phyloP scores from a whole-genome alignment of 1,140 invertebrate genomes.

The Drosophila elegans region DNA sequence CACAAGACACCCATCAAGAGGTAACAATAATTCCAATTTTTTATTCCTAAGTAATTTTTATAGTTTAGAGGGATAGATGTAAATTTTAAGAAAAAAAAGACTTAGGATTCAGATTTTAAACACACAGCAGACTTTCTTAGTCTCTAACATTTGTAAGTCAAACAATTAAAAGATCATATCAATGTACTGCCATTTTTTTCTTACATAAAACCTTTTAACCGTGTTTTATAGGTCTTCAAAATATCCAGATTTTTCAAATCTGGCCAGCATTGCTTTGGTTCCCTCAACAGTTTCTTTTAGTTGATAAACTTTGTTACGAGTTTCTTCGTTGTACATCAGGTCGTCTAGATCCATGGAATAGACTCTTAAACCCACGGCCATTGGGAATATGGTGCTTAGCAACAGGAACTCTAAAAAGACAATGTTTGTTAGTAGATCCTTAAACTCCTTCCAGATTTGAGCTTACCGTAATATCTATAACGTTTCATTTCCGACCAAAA shows the following conservation, averaged over 20 bases:
- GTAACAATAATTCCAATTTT: too few relatives aligned
- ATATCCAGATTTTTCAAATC: slow-evolving; percentile 53
- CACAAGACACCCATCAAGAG: too few relatives aligned
- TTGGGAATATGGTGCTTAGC: slow-evolving; percentile 35
- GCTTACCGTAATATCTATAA: slow-evolving; percentile 44
- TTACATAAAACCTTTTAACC: too few relatives aligned
- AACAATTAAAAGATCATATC: too few relatives aligned
- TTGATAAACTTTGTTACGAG: slow-evolving; percentile 20
- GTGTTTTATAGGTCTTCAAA: too few relatives aligned
- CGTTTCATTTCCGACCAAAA: slow-evolving; percentile 40
- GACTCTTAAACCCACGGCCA: slow-evolving; percentile 1
- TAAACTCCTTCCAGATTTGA: background rate
- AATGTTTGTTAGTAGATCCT: background rate
- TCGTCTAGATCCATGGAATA: slow-evolving; percentile 7
- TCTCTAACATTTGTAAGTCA: too few relatives aligned
- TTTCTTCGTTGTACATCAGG: slow-evolving; percentile 19
- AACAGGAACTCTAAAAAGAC: slow-evolving; percentile 43
- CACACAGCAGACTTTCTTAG: too few relatives aligned
- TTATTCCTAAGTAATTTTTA: too few relatives aligned
- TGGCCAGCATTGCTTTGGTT: slow-evolving; percentile 31
- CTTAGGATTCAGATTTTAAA: too few relatives aligned
- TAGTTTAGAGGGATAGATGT: too few relatives aligned
- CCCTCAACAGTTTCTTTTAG: slow-evolving; percentile 33
- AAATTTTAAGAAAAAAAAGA: too few relatives aligned
- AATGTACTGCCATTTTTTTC: too few relatives aligned